These are phyloP conservation scores for Agrochola litura DNA, from an alignment of 2,888 invertebrate species.

Conservation along the genomic window DNA sequence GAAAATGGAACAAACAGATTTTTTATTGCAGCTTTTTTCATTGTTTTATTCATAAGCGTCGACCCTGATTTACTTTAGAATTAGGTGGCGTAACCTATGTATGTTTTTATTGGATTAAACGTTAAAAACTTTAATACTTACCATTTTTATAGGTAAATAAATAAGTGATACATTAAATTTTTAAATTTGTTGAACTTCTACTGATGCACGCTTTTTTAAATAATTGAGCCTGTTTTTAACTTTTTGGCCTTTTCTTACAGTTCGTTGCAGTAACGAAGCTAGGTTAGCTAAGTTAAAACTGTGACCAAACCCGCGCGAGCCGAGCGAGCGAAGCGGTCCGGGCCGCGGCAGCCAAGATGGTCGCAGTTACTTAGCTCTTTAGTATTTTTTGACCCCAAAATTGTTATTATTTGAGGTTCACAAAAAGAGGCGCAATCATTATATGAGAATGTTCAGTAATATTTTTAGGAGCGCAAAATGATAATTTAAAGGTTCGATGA, in stretches of 20 bases:
- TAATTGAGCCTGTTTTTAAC: not conserved
- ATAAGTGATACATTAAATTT: not conserved
- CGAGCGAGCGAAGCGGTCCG: too few species aligned
- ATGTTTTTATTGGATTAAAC: conserved; percentile 14
- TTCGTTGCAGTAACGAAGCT: not conserved
- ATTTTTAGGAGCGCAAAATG: too few species aligned
- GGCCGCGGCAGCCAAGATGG: too few species aligned
- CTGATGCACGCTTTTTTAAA: not conserved
- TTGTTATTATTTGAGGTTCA: not conserved
- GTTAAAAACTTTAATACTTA: not conserved
- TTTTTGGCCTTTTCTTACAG: not conserved
- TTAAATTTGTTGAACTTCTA: not conserved
- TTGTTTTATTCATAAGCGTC: not conserved
- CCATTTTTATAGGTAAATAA: not conserved
- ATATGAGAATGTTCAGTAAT: not conserved
- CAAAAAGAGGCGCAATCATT: not conserved
- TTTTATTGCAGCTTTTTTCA: conserved; percentile 23
- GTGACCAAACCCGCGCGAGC: too few species aligned
- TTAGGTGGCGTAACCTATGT: conserved; percentile 22
- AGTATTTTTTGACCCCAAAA: not conserved
- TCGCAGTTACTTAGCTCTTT: not conserved
- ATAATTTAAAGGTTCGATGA: too few species aligned
- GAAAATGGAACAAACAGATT: conserved; percentile 10
- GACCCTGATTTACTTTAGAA: conserved; percentile 15
- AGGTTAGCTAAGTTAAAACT: not conserved